Percentiles rank a stretch among this genome's conserved stretches.
Conservation (phyloP, 1,140 invertebrate species). For the Ephestia elutella region DNA sequence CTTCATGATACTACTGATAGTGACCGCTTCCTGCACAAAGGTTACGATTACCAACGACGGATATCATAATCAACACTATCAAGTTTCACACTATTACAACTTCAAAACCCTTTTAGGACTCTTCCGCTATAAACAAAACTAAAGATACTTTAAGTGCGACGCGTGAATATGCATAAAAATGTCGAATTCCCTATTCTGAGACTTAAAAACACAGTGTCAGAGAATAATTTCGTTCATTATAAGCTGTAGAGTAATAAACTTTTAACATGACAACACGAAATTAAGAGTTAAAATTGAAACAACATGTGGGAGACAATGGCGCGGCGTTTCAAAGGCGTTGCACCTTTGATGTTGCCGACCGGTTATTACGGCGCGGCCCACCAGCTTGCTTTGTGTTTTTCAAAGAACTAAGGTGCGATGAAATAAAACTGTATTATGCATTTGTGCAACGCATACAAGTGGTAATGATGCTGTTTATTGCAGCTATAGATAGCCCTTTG, state of each 20-base stretch:
- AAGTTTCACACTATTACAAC: background rate
- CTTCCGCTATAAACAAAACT: constrained; percentile 37
- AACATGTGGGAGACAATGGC: constrained; percentile 60
- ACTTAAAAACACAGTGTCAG: background rate
- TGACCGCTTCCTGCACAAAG: no score
- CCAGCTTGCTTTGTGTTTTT: constrained; percentile 18
- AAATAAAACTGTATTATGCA: background rate
- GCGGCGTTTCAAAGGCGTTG: constrained; percentile 54
- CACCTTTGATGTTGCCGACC: constrained; percentile 43
- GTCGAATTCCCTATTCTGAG: no score
- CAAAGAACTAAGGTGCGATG: constrained; percentile 13
- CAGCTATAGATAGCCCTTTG: background rate
- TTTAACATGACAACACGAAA: constrained; percentile 65
- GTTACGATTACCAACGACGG: no score
- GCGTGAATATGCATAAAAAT: no score
- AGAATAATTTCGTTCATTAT: background rate
- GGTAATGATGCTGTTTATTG: background rate
- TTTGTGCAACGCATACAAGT: background rate
- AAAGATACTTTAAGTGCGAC: background rate
- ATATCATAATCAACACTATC: background rate
- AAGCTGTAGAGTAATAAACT: constrained; percentile 39
- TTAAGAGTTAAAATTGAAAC: constrained; percentile 56
- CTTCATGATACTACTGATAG: no score
- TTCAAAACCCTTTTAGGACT: constrained; percentile 24
- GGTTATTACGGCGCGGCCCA: constrained; percentile 46